phyloP scores from a whole-genome alignment of 2,113 vertebrate genomes.

The Axis porcinus region DNA sequence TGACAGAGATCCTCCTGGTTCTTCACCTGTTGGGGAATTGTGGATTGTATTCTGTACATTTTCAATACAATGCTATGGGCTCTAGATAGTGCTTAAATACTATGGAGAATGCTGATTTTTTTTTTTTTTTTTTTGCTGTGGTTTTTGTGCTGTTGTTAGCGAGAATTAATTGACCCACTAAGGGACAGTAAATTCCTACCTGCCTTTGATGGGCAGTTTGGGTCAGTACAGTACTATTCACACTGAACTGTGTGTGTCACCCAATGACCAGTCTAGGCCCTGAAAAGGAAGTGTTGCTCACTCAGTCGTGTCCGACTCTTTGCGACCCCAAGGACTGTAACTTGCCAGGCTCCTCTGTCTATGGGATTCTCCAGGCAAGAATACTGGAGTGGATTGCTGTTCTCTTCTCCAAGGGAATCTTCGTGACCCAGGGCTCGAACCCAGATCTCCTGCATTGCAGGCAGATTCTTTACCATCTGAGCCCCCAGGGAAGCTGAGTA shows the following conservation, averaged over 20 bases:
- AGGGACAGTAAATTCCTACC: not conserved
- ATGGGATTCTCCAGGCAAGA: not conserved
- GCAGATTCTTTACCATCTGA: not conserved
- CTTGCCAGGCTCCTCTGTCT: not conserved
- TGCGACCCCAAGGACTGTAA: not conserved
- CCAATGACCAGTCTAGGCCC: not conserved
- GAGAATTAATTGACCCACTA: not conserved
- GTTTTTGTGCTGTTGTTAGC: not conserved
- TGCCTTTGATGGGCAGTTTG: not conserved
- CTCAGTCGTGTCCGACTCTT: not conserved
- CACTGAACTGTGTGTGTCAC: no score
- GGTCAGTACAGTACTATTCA: no score
- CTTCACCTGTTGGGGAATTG: not conserved
- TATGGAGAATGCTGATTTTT: not conserved
- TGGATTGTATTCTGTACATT: not conserved
- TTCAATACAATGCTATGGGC: not conserved
- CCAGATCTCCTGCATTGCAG: not conserved
- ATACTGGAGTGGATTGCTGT: not conserved
- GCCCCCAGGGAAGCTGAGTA: not conserved
- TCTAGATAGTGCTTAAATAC: not conserved
- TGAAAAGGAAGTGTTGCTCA: no score
- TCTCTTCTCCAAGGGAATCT: not conserved
- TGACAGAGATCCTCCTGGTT: accelerated
- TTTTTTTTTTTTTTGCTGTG: not conserved
- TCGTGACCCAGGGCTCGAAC: not conserved